Base-by-base conservation (phyloP, 2,888 invertebrate species). In the Monopis laevigella region DNA sequence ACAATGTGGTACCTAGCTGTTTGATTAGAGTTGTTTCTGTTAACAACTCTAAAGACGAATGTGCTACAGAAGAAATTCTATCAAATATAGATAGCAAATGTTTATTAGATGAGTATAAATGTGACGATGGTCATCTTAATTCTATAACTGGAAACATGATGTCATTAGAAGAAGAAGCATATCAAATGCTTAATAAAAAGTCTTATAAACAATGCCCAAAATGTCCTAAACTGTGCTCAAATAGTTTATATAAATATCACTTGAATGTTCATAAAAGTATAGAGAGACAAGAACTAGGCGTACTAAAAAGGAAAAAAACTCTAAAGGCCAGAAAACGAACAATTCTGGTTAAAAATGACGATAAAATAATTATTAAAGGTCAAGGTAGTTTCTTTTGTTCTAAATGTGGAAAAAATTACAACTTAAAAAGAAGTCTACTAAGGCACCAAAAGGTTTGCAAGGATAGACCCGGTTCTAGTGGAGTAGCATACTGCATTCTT, bases 141-240 rank as follows among this genome's bases (percentile, higher is more conserved):
- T 78, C 78, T 2, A 78, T 80, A 29, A 78, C 80, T 2, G 73
- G 78, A 0, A 65, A 78, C 43, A 58, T 68, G 2, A 45, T 75
- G 18, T 61, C 78, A 0, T 46, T 78, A 8, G 75, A 77, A 51
- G 73, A 80, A 51, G 72, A 77, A 53, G 77, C 73, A 0, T 74
- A 69, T 14, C 66, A 67, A 26, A 0, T 73, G 59, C 36, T 51
- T 51, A 21, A 46, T 44, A 49, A 53, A 1, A 35, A 41, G 2
- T 39, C 46, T 2, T 43, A 72, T 2, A 14, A 12, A 19, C 19
- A 36, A 36, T 36, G 36, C 13, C 16, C 11, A 3, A 36, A 21
- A 21, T 36, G 36, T 36, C 2, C 36, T 3, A 8, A 11, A 2
- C 8, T 36, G n/a, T 6, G 13, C 3, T 11, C n/a, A 10, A 40